Conservation (phyloP, 2,888 invertebrate species). For the Shargacucullia verbasci region DNA sequence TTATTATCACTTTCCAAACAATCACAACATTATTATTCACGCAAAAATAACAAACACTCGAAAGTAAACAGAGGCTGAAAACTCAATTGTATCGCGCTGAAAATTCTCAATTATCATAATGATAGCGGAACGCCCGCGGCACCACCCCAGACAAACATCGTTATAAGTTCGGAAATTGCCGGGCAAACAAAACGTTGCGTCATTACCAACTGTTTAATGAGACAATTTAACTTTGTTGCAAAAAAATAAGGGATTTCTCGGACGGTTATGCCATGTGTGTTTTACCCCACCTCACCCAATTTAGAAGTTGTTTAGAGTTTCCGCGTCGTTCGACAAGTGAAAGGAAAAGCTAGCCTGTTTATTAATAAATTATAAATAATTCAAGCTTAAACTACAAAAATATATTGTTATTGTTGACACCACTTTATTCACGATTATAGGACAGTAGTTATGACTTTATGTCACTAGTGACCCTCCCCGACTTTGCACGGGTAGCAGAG, state of each 20-base stretch:
- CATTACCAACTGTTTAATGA: constrained; percentile 41
- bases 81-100: constrained; percentile 16
- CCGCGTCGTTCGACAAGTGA: background rate
- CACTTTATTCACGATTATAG: no score
- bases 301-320: constrained; percentile 9
- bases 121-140: constrained; percentile 17
- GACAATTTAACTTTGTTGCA: constrained; percentile 43
- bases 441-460: no score
- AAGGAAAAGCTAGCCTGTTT: no score
- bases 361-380: no score
- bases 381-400: no score
- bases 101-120: constrained; percentile 14
- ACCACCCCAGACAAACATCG: constrained; percentile 38
- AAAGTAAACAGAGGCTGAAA: constrained; percentile 3
- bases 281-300: constrained; percentile 10
- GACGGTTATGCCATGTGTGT: background rate
- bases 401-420: no score
- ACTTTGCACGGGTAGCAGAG: no score
- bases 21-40: constrained; percentile 20
- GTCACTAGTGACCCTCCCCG: no score
- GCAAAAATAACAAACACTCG: constrained; percentile 15
- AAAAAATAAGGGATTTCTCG: constrained; percentile 10
- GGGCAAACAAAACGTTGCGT: constrained; percentile 22
- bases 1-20: constrained; percentile 11
- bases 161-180: constrained; percentile 34